phyloP scores from a whole-genome alignment of 2,888 invertebrate genomes.

The Imbricaverruca yamaguchii region DNA sequence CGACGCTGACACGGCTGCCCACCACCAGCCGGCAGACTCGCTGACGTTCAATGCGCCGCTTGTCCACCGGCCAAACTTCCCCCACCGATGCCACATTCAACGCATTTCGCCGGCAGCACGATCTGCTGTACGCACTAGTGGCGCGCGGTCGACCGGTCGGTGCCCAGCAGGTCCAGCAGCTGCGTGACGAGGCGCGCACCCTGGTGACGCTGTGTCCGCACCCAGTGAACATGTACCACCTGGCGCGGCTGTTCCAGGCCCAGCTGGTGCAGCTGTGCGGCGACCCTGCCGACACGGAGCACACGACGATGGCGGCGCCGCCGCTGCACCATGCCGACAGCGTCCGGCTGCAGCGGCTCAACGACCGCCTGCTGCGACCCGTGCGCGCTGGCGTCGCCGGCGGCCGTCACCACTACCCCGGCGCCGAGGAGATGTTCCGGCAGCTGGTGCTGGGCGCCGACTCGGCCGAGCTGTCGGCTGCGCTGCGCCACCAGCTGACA shows the following conservation, averaged over 20 bases:
- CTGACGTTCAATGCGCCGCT: conserved; percentile 77
- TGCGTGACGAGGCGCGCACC: conserved; percentile 36
- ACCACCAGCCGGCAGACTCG: conserved; percentile 40
- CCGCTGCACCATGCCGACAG: not conserved
- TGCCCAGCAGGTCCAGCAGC: not conserved
- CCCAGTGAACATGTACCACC: conserved; percentile 66
- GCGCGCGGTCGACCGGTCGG: not conserved
- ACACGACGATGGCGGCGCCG: not conserved
- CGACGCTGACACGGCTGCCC: conserved; percentile 36
- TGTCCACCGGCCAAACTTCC: conserved; percentile 73
- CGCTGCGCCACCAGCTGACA: conserved; percentile 61
- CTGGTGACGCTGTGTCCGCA: conserved; percentile 53
- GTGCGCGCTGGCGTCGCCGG: not conserved
- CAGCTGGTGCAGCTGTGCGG: conserved; percentile 38
- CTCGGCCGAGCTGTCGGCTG: conserved; percentile 54
- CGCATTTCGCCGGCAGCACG: conserved; percentile 72
- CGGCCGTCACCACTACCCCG: conserved; percentile 46
- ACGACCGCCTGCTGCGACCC: not conserved
- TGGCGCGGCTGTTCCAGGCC: conserved; percentile 64
- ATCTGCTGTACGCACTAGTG: conserved; percentile 69
- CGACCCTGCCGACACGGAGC: not conserved
- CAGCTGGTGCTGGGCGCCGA: conserved; percentile 55
- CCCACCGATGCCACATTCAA: conserved; percentile 61
- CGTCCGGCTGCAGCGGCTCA: not conserved
- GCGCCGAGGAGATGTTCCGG: conserved; percentile 59